phyloP scores from a whole-genome alignment of 2,888 invertebrate genomes.

The Plebejus melissa region DNA sequence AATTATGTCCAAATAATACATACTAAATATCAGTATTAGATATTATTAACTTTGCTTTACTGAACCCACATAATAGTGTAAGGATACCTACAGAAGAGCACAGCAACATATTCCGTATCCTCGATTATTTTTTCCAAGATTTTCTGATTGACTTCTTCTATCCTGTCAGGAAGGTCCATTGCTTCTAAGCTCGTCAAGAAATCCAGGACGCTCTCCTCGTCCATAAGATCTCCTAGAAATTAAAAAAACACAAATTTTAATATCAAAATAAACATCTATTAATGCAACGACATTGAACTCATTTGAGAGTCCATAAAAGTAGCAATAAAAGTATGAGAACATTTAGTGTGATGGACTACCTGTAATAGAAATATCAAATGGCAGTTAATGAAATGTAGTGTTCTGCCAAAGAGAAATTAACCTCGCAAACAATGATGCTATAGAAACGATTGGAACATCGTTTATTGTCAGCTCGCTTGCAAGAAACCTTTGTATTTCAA shows the following conservation, averaged over 20 bases:
- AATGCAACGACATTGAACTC: neutral
- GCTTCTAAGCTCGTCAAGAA: conserved; percentile 96
- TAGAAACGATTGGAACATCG: conserved; percentile 25
- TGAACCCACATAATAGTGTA: conserved; percentile 46
- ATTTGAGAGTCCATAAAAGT: neutral
- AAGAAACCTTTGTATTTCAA: conserved; percentile 1
- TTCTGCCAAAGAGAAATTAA: conserved; percentile 43
- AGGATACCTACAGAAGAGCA: conserved; percentile 93
- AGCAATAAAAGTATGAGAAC: neutral
- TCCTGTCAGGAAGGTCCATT: conserved; percentile 96
- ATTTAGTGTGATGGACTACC: neutral
- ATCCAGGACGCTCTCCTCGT: conserved; percentile 95
- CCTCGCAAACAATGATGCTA: conserved; percentile 39
- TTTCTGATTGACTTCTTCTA: conserved; percentile 96
- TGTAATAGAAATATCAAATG: conserved; percentile 31
- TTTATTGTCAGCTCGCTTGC: conserved; percentile 7
- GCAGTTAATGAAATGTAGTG: conserved; percentile 41
- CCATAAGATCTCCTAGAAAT: conserved; percentile 92
- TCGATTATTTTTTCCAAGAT: conserved; percentile 93
- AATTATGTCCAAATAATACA: conserved; percentile 41
- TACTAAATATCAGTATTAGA: conserved; percentile 63
- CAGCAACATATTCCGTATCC: conserved; percentile 94
- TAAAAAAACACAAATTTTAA: conserved; percentile 28
- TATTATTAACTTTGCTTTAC: conserved; percentile 44
- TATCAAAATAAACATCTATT: conserved; percentile 25